These are phyloP conservation scores for Drosophila kanekoi DNA, from an alignment of 2,888 invertebrate genomes.

Conservation along the genomic window DNA sequence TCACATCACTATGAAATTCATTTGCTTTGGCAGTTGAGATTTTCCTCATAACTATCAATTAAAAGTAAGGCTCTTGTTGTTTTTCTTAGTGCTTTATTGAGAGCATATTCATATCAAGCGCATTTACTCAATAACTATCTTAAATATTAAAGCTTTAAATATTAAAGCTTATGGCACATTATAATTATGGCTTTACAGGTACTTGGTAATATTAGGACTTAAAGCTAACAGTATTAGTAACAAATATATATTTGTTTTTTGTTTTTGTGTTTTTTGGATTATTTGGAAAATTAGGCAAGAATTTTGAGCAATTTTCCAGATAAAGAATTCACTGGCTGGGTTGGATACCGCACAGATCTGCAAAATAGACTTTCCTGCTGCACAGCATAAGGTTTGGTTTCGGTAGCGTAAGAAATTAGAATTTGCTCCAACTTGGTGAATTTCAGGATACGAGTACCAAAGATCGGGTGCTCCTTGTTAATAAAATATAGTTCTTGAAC, in stretches of 20 bases:
- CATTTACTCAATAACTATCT: neutral
- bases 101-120: neutral
- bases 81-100: constrained; percentile 18
- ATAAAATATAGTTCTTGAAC: neutral
- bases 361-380: neutral
- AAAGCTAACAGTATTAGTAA: constrained; percentile 1
- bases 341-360: constrained; percentile 12
- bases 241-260: neutral
- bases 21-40: too few relatives aligned
- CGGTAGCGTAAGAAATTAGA: neutral
- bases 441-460: neutral
- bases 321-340: constrained; percentile 60
- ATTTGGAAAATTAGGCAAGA: constrained; percentile 40
- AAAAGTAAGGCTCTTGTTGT: neutral
- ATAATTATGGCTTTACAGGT: neutral
- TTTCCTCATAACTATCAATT: too few relatives aligned
- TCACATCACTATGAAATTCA: too few relatives aligned
- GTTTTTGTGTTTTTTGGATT: neutral
- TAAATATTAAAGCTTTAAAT: neutral
- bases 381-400: constrained; percentile 11
- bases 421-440: constrained; percentile 47
- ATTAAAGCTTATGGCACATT: constrained; percentile 4
- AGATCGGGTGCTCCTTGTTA: neutral
- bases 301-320: constrained; percentile 65
- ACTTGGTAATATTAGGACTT: neutral